Evolutionary conservation across 2,113 vertebrate genomes (phyloP).

Genomic region (Leptosomus discolor): DNA sequence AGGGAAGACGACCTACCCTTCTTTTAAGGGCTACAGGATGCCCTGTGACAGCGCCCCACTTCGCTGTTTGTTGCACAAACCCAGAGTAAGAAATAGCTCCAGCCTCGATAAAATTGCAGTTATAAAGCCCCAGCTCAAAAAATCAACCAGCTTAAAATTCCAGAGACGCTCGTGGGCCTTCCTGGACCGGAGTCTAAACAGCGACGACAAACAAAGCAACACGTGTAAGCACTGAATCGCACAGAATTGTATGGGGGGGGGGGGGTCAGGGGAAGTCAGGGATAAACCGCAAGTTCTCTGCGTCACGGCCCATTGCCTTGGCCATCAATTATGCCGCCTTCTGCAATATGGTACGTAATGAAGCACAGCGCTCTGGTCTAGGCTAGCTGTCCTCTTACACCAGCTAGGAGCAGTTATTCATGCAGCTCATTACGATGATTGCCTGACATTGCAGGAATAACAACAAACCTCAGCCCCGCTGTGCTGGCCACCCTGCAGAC

Average conservation of each 20-base stretch:
- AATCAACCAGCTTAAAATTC: background rate
- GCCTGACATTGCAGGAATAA: background rate
- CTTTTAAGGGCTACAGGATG: background rate
- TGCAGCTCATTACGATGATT: background rate
- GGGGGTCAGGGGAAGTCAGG: background rate
- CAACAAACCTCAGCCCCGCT: background rate
- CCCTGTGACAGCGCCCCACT: background rate
- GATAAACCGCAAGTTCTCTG: rapidly evolving
- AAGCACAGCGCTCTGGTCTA: background rate
- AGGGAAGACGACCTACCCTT: background rate
- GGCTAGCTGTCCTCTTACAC: background rate
- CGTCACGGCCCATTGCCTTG: background rate
- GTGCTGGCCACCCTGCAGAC: background rate
- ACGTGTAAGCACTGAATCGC: background rate
- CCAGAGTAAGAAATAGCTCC: background rate
- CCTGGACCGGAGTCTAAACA: background rate
- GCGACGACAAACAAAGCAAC: background rate
- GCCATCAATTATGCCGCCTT: background rate
- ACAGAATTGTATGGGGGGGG: too few species aligned
- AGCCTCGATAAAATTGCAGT: background rate
- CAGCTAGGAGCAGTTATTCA: background rate
- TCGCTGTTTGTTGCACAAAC: background rate
- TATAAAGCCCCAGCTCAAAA: background rate
- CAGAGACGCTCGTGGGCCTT: background rate
- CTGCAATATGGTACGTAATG: rapidly evolving